Conservation (phyloP, 2,113 vertebrate genomes). For the Cromileptes altivelis region DNA sequence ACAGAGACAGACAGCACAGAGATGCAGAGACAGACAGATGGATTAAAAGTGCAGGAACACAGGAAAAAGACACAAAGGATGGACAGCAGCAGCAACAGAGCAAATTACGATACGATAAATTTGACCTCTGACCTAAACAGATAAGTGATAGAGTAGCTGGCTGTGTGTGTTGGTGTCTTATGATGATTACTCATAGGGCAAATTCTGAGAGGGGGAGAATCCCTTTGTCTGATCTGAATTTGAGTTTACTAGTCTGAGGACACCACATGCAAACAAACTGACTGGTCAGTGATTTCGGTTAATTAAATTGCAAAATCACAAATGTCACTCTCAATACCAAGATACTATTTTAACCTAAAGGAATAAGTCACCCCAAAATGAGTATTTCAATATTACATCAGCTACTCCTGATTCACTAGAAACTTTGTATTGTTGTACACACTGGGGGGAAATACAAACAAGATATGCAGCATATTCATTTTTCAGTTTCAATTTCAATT, state of each 20-base stretch:
- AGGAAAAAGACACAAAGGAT: neutral
- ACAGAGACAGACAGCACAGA: conserved; percentile 33
- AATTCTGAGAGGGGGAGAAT: conserved; percentile 77
- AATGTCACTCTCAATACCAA: neutral
- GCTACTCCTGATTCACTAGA: neutral
- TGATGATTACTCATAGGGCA: conserved; percentile 85
- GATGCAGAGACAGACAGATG: conserved; percentile 1
- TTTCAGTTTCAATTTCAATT: too few relatives aligned
- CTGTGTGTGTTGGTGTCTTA: conserved; percentile 64
- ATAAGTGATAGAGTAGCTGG: neutral
- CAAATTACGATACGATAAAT: neutral
- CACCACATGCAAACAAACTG: conserved; percentile 31
- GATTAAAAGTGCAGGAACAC: too few relatives aligned
- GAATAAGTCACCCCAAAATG: neutral
- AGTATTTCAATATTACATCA: neutral
- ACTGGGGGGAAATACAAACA: neutral
- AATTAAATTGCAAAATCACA: neutral
- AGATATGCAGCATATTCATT: too few relatives aligned
- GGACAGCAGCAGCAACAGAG: neutral
- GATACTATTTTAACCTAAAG: neutral
- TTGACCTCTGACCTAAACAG: neutral
- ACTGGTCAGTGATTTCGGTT: neutral
- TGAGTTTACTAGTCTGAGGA: conserved; percentile 78
- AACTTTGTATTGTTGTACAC: neutral
- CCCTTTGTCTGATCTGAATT: conserved; percentile 75